Base-by-base conservation (phyloP, 2,797 vertebrate species). In the Alosa sapidissima region DNA sequence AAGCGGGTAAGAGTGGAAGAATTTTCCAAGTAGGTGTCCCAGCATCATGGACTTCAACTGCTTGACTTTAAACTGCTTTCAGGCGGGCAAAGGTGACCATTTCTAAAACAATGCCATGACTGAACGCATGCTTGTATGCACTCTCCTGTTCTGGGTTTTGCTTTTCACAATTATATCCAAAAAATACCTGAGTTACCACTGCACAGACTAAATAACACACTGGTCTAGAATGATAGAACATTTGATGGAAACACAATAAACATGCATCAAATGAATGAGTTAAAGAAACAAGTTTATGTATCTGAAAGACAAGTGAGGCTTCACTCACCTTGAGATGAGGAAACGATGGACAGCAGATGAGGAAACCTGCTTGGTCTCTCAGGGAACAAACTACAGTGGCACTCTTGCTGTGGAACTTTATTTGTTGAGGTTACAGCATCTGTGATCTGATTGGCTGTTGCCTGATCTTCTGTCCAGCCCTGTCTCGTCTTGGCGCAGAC, bases 381-480 rank as follows among this genome's bases (percentile, higher is more conserved):
- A 68, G 11, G 2, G 13, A 36, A 13, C 28, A 33, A 72, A 36
- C 81, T 85, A 3, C 24, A 41, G 33, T 24, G 55, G 19, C n/a
- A 54, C 28, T 16, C 49, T 62, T 28, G 45, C 2, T 72, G 9
- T 19, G 3, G n/a, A 36, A 52, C 28, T 47, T 45, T 62, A 65
- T 33, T 81, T 86, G 58, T 84, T 83, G 21, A 2, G 28, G 28
- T 24, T 24, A 62, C 11, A 11, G 8, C 58, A 55, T 14, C 84
- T 88, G 52, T 1, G 2, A 45, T 24, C 47, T 84, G 86, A 90
- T 91, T 90, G 87, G 86, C 82, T 78, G 8, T 48, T 1, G 72
- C 36, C 28, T n/a, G 21, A 5, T 19, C 65, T n/a, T 81, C 9
- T 10, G 54, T 72, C 78, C 52, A 54, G 48, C 36, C 78, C 84